These are phyloP conservation scores for Mormyrus lacerda DNA, from an alignment of 2,113 vertebrate species.

Conservation along the genomic window DNA sequence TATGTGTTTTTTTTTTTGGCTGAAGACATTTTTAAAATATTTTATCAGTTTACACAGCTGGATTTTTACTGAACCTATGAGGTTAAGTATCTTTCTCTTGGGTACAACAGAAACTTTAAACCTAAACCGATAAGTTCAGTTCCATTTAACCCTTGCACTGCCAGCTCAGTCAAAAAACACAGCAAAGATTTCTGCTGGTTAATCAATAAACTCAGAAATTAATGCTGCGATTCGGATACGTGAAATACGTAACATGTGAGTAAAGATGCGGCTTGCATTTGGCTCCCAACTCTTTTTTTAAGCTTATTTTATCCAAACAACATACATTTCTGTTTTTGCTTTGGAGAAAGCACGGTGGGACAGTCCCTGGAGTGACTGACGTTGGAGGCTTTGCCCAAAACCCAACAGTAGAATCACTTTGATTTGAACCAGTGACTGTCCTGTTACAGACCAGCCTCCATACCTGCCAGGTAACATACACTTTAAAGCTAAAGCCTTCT, in stretches of 20 bases:
- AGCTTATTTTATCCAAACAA: neutral
- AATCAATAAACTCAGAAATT: neutral
- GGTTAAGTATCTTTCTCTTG: neutral
- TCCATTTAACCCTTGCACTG: neutral
- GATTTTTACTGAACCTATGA: neutral
- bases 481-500: neutral
- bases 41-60: constrained; percentile 8
- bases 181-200: neutral
- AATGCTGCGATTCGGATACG: neutral
- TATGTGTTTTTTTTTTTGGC: neutral
- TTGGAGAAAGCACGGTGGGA: neutral
- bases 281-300: neutral
- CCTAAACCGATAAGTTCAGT: neutral
- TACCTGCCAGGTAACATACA: neutral
- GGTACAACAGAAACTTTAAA: neutral
- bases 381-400: neutral
- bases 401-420: neutral
- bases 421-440: neutral
- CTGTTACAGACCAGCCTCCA: neutral
- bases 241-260: neutral
- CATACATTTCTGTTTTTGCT: neutral
- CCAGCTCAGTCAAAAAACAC: neutral
- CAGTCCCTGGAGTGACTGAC: neutral
- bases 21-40: constrained; percentile 3
- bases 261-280: neutral